Base-by-base conservation (phyloP, 2,113 vertebrate genomes). In the Heloderma charlesbogerti region DNA sequence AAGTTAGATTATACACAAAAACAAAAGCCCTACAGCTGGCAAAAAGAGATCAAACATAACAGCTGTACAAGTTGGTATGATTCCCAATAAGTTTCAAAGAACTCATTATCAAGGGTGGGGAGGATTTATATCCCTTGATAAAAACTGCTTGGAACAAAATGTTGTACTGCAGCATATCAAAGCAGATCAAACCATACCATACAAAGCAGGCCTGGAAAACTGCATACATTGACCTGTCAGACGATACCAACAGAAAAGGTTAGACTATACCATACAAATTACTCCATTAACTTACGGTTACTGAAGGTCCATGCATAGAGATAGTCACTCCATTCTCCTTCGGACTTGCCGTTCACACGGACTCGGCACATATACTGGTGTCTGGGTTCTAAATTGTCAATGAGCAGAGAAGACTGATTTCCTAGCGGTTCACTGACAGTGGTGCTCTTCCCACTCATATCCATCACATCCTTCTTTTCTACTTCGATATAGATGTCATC, bases 291-390 rank as follows among this genome's bases (percentile, higher is more conserved):
- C 97, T 98, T 97, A 99, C 98, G 96, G 90, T 99, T 95, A 7
- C 98, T 99, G 71, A 98, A 97, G 40, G 98, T 99, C 98, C 98
- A 98, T 3, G 98, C 97, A 1, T 94, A 97, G 34, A 98, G 94
- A 29, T 96, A 96, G 89, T 97, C 96, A 92, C 98, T 98, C 97
- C 97, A 97, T 90, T 98, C 98, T 86, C 97, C 97, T 75, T 96
- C 96, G 29, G 97, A 96, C 48, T 96, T 97, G 93, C 96, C 97
- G 89, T 98, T 98, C 69, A 98, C 96, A 84, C 97, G 95, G 72
- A 98, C 97, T 85, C 96, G 96, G 90, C 98, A 98, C 91, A 97
- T 87, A 22, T 99, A 99, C 77, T 98, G 97, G 94, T 97, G 97
- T 93, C 97, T 97, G 93, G 98, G 97, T 75, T 97, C 94, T 87